Evolutionary conservation across 2,113 vertebrate species (phyloP).

Genomic region (Stictonetta naevosa): DNA sequence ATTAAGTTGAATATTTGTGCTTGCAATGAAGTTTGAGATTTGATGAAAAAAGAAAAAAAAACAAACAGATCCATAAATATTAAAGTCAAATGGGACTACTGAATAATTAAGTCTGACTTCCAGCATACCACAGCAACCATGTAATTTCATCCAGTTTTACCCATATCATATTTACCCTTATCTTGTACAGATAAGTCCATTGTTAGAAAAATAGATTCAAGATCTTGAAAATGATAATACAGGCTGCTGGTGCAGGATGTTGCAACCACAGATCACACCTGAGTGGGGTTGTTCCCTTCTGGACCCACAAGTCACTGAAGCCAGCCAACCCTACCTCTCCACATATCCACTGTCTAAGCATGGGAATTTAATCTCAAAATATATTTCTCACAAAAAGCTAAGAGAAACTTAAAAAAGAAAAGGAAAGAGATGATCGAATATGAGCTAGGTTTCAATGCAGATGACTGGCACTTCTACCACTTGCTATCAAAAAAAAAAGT

Average conservation of each 20-base stretch:
- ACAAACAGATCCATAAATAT: not conserved
- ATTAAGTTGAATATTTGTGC: constrained; percentile 38
- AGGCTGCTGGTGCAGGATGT: not conserved
- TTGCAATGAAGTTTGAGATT: constrained; percentile 11
- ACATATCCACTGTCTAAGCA: not conserved
- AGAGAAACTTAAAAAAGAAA: not conserved
- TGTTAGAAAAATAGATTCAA: not conserved
- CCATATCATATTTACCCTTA: not conserved
- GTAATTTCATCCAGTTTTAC: not conserved
- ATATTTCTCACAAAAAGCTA: not conserved
- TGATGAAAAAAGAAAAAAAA: not conserved
- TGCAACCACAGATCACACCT: not conserved
- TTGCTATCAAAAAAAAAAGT: not conserved
- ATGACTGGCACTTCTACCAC: not conserved
- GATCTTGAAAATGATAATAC: not conserved
- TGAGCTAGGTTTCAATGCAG: not conserved
- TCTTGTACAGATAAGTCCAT: not conserved
- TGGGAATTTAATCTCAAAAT: not conserved
- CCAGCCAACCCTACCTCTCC: not conserved
- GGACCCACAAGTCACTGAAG: not conserved
- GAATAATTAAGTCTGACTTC: not conserved
- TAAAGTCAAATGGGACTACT: not conserved
- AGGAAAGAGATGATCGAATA: not conserved
- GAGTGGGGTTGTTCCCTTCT: not conserved
- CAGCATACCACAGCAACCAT: not conserved